Evolutionary conservation across 2,888 invertebrate genomes (phyloP).

Genomic region (Aphodius granarius): DNA sequence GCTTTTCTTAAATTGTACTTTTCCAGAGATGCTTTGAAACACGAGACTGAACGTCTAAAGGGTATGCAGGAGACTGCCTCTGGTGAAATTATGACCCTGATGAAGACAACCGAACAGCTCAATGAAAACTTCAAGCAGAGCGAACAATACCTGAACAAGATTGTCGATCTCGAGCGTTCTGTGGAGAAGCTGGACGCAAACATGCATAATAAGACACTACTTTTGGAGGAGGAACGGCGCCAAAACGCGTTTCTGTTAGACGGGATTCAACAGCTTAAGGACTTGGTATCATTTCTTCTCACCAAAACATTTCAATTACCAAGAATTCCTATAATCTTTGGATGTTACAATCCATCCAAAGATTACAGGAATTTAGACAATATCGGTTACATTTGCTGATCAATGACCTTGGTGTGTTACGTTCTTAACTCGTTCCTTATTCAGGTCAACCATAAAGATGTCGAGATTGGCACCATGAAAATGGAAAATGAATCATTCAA

Average conservation of each 20-base stretch:
- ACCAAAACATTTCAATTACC: too few relatives aligned
- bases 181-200: background rate
- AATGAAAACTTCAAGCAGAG: slow-evolving; percentile 1
- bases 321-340: too few relatives aligned
- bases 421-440: too few relatives aligned
- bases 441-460: slow-evolving; percentile 12
- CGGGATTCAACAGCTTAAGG: slow-evolving; percentile 18
- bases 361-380: too few relatives aligned
- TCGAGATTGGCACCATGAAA: slow-evolving; percentile 9
- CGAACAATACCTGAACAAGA: slow-evolving; percentile 17
- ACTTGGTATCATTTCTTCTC: too few relatives aligned
- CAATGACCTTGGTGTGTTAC: too few relatives aligned
- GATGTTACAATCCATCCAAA: too few relatives aligned
- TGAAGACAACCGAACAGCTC: slow-evolving; percentile 11
- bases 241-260: slow-evolving; percentile 15
- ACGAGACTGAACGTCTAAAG: background rate
- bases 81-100: slow-evolving; percentile 1
- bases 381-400: too few relatives aligned
- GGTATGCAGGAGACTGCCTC: slow-evolving; percentile 11
- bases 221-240: background rate
- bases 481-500: slow-evolving; percentile 30
- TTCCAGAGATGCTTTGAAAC: background rate
- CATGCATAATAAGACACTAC: slow-evolving; percentile 2
- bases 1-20: background rate
- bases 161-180: background rate